These are phyloP conservation scores for Cossypha niveicapilla DNA, from an alignment of 2,797 vertebrate species.

Conservation along the genomic window DNA sequence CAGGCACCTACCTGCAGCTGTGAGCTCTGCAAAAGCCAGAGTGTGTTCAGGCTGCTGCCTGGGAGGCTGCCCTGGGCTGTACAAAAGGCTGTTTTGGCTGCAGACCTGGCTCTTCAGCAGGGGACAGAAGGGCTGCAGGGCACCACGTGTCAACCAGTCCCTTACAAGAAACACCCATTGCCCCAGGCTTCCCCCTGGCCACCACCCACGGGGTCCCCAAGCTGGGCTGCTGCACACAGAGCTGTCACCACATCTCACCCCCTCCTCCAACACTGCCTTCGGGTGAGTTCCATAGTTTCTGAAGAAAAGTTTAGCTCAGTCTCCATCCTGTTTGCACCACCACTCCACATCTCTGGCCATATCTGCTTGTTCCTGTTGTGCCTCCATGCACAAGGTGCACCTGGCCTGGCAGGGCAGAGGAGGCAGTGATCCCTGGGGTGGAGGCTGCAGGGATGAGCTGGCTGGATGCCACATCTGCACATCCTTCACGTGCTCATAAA, in stretches of 20 bases:
- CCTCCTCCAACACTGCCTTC: not conserved
- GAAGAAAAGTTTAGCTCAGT: not conserved
- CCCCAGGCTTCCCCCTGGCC: not conserved
- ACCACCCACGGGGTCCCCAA: not conserved
- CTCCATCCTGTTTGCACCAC: not conserved
- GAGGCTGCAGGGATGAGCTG: not conserved
- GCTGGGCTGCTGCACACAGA: not conserved
- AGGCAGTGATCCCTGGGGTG: not conserved
- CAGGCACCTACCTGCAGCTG: not conserved
- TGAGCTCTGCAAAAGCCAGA: not conserved
- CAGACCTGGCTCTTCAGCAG: fast-evolving
- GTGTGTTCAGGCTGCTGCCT: not conserved
- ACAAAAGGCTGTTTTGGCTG: not conserved
- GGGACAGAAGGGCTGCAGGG: not conserved
- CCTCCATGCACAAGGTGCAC: fast-evolving
- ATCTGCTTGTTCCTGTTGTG: fast-evolving
- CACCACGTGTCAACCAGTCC: not conserved
- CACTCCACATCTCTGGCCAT: fast-evolving
- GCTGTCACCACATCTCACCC: not conserved
- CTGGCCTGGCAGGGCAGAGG: not conserved
- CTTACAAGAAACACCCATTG: fast-evolving
- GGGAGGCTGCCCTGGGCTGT: not conserved
- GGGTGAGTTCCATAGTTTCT: not conserved
- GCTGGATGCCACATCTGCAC: not conserved
- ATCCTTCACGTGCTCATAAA: fast-evolving